Percentiles rank a stretch among this genome's conserved stretches.
Evolutionary conservation across 1,140 invertebrate genomes (phyloP).

Genomic region (Drosophila willistoni): DNA sequence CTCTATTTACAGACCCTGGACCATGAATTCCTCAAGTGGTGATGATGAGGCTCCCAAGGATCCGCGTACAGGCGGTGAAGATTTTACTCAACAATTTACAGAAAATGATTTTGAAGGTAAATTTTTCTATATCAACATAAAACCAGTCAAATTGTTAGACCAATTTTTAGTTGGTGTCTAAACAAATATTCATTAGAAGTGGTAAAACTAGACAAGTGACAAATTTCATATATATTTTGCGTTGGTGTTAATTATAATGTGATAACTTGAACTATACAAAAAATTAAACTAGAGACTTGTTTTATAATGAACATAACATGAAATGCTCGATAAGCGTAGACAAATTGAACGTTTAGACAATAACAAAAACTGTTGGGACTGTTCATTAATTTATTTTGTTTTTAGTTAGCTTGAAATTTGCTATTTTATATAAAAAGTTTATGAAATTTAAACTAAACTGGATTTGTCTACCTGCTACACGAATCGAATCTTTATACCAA

Average conservation of each 20-base stretch:
- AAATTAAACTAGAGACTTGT: neutral
- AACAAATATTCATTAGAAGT: slow-evolving; percentile 1
- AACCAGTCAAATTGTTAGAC: slow-evolving; percentile 20
- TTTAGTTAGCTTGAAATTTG: too few relatives aligned
- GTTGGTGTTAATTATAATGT: slow-evolving; percentile 36
- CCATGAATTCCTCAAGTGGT: slow-evolving; percentile 85
- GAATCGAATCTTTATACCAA: too few relatives aligned
- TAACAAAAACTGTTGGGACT: too few relatives aligned
- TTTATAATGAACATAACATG: neutral
- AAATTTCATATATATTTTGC: slow-evolving; percentile 11
- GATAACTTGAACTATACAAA: slow-evolving; percentile 13
- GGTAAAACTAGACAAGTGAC: slow-evolving; percentile 49
- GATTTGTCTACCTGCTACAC: too few relatives aligned
- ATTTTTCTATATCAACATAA: slow-evolving; percentile 20
- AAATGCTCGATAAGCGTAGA: neutral
- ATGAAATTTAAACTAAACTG: too few relatives aligned
- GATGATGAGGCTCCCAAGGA: slow-evolving; percentile 92
- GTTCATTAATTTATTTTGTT: too few relatives aligned
- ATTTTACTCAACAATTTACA: slow-evolving; percentile 89
- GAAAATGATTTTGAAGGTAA: slow-evolving; percentile 94
- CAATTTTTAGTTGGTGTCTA: neutral
- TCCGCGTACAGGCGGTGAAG: slow-evolving; percentile 89
- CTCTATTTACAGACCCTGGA: slow-evolving; percentile 84
- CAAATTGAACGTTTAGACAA: neutral
- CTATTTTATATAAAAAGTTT: too few relatives aligned